These are phyloP conservation scores for Chromobotia macracanthus DNA, from an alignment of 2,797 vertebrate species.

Conservation along the genomic window DNA sequence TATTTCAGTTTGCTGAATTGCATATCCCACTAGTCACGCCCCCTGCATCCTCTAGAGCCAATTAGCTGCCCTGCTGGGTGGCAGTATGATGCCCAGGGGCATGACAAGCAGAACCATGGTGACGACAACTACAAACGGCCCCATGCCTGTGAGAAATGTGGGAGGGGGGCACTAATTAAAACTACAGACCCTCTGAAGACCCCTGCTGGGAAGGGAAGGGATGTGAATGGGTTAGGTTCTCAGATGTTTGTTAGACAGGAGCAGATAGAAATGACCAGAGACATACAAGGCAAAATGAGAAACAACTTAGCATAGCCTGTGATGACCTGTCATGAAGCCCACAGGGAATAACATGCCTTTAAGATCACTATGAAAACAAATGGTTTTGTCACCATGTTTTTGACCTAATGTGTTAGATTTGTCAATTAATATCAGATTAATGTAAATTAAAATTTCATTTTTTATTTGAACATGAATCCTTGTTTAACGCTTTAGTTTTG, in stretches of 20 bases:
- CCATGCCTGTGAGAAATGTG: slow-evolving; percentile 69
- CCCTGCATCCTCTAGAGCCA: slow-evolving; percentile 74
- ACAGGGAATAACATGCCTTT: slow-evolving; percentile 35
- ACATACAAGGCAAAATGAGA: slow-evolving; percentile 48
- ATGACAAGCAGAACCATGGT: slow-evolving; percentile 78
- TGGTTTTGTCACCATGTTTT: slow-evolving; percentile 16
- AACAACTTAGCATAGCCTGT: slow-evolving; percentile 57
- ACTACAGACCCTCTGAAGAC: slow-evolving; percentile 65
- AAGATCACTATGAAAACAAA: slow-evolving; percentile 44
- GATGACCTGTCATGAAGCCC: slow-evolving; percentile 54
- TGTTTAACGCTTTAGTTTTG: background rate
- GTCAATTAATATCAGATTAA: background rate
- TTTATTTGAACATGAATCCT: background rate
- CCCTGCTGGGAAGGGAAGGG: slow-evolving; percentile 65
- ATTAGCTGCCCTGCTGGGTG: slow-evolving; percentile 84
- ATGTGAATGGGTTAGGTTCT: slow-evolving; percentile 55
- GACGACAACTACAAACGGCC: slow-evolving; percentile 66
- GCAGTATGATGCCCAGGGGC: slow-evolving; percentile 83
- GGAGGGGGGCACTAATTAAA: slow-evolving; percentile 78
- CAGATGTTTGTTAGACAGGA: slow-evolving; percentile 57
- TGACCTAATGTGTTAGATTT: background rate
- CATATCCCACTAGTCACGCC: slow-evolving; percentile 51
- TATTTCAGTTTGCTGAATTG: slow-evolving; percentile 44
- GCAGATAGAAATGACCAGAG: slow-evolving; percentile 58
- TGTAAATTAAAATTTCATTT: background rate